Conservation (phyloP, 2,888 invertebrate species). For the Melinopterus prodromus region DNA sequence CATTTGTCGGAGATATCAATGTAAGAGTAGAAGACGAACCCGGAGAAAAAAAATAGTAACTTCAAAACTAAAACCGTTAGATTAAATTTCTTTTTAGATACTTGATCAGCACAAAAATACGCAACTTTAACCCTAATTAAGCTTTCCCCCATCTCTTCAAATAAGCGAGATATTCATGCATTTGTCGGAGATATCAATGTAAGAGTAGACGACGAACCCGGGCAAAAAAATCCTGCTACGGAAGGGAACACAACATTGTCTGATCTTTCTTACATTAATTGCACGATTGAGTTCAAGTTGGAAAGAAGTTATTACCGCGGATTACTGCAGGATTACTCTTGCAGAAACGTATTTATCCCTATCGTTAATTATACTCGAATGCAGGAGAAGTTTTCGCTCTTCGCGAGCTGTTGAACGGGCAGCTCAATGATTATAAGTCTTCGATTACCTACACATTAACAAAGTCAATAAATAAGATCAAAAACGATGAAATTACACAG, state of each 20-base stretch:
- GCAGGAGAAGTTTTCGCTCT: background rate
- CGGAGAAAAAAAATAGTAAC: too few species aligned
- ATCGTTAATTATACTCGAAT: background rate
- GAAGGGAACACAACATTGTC: background rate
- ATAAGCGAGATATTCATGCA: too few species aligned
- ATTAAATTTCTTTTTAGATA: too few species aligned
- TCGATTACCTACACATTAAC: background rate
- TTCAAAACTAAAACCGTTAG: too few species aligned
- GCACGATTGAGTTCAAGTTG: background rate
- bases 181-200: background rate
- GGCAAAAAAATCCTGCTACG: background rate
- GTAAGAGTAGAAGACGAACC: background rate
- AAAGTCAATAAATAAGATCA: background rate
- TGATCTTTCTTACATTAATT: background rate
- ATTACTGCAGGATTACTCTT: background rate
- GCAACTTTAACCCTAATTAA: too few species aligned
- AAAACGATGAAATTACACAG: background rate
- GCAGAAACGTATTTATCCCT: background rate
- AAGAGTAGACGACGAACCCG: background rate
- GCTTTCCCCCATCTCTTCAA: too few species aligned
- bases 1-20: background rate
- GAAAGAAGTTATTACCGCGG: background rate
- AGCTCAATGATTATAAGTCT: background rate
- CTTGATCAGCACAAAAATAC: too few species aligned
- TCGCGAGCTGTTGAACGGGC: background rate